Conservation (phyloP, 2,888 invertebrate genomes). For the Lithophane socia region DNA sequence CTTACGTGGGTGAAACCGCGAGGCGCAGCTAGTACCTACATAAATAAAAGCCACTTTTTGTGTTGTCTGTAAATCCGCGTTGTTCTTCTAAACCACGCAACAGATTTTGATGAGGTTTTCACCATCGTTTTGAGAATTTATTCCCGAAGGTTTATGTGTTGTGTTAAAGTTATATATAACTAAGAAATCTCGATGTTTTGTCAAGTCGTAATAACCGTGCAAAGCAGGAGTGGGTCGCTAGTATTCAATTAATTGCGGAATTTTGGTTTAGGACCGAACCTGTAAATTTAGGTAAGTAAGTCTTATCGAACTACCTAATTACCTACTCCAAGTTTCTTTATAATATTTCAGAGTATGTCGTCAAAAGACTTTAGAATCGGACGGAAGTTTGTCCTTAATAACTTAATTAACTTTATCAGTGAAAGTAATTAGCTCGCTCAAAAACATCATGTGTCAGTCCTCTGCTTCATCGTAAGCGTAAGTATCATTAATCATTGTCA, state of each 20-base stretch:
- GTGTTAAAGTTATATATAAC: too few species aligned
- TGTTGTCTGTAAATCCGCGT: too few species aligned
- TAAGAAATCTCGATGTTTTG: too few species aligned
- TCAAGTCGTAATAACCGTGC: too few species aligned
- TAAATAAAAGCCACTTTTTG: too few species aligned
- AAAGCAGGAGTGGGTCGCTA: too few species aligned
- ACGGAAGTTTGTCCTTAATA: background rate
- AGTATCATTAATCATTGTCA: constrained; percentile 1
- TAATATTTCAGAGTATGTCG: background rate
- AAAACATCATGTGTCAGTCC: background rate
- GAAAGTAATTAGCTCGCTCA: background rate
- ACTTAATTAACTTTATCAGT: background rate
- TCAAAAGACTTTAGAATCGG: background rate
- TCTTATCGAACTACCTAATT: background rate
- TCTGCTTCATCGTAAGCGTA: background rate
- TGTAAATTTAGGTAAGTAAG: background rate
- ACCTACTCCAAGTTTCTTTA: background rate
- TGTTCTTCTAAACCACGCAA: too few species aligned
- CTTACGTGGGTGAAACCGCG: too few species aligned
- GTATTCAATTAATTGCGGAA: constrained; percentile 2
- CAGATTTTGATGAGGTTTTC: too few species aligned
- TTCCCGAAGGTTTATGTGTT: too few species aligned
- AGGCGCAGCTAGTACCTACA: too few species aligned
- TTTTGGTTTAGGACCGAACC: background rate
- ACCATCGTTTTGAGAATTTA: too few species aligned